Percentiles rank a stretch among this genome's conserved stretches.
These are phyloP conservation scores for Enteromius mattozi DNA, from an alignment of 2,797 vertebrate genomes.

Conservation along the genomic window DNA sequence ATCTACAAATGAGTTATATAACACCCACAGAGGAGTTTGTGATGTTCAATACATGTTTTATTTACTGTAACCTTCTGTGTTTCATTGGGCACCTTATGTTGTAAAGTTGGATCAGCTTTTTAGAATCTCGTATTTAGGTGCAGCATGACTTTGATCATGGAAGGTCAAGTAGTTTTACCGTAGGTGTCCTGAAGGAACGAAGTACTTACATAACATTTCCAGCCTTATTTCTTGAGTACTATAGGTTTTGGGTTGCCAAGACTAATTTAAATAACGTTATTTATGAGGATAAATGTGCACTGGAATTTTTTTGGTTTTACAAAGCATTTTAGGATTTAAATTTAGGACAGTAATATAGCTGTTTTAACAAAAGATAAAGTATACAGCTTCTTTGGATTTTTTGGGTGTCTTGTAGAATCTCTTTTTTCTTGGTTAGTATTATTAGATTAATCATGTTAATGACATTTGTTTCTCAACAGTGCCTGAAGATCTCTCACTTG, in stretches of 20 bases:
- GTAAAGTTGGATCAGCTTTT: neutral
- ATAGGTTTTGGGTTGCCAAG: neutral
- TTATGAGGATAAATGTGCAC: neutral
- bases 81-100: conserved; percentile 4
- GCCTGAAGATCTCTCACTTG: conserved; percentile 92
- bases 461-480: conserved; percentile 74
- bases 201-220: neutral
- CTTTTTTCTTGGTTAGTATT: neutral
- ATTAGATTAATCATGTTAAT: neutral
- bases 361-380: neutral
- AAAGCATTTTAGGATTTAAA: neutral
- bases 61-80: conserved; percentile 28
- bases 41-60: conserved; percentile 19
- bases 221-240: neutral
- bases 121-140: neutral
- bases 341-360: neutral
- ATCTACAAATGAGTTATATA: neutral
- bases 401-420: neutral
- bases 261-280: neutral
- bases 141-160: neutral
- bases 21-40: neutral
- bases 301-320: neutral
- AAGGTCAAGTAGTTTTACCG: neutral
- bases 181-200: neutral
- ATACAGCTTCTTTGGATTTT: neutral